phyloP scores from a whole-genome alignment of 1,140 invertebrate species.

The Heliconius hewitsoni region DNA sequence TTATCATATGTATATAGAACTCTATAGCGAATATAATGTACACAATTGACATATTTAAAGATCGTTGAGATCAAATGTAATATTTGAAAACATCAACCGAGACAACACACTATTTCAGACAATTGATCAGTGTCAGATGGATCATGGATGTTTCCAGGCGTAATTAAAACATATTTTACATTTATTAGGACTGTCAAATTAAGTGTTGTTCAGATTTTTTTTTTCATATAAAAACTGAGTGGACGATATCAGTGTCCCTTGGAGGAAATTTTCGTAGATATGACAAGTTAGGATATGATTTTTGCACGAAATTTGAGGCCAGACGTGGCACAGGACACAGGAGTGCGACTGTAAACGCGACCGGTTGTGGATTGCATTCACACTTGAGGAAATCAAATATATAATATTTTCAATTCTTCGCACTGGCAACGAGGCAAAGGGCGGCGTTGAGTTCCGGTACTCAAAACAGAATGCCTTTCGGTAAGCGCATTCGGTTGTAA shows the following conservation, averaged over 20 bases:
- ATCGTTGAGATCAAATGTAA: constrained; percentile 28
- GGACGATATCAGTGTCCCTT: not conserved
- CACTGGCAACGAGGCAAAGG: no score
- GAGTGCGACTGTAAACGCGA: no score
- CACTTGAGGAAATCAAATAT: no score
- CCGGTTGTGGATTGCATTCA: no score
- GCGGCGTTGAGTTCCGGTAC: no score
- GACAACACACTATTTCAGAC: constrained; percentile 31
- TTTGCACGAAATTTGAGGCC: no score
- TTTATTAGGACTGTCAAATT: not conserved
- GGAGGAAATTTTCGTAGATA: not conserved
- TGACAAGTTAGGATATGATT: not conserved
- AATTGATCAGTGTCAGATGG: constrained; percentile 28
- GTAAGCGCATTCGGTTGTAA: no score
- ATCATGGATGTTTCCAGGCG: constrained; percentile 20
- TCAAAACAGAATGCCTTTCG: no score
- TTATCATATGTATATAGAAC: not conserved
- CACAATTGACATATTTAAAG: constrained; percentile 20
- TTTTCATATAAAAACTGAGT: not conserved
- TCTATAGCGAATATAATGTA: not conserved
- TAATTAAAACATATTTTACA: not conserved
- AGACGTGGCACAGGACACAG: no score
- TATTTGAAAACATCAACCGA: constrained; percentile 14
- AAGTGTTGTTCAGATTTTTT: not conserved
- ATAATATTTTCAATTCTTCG: no score